A percentile compares a stretch with the other conserved stretches of the same genome.
These are phyloP conservation scores for Lutjanus erythropterus DNA, from an alignment of 2,113 vertebrate genomes.

Conservation along the genomic window DNA sequence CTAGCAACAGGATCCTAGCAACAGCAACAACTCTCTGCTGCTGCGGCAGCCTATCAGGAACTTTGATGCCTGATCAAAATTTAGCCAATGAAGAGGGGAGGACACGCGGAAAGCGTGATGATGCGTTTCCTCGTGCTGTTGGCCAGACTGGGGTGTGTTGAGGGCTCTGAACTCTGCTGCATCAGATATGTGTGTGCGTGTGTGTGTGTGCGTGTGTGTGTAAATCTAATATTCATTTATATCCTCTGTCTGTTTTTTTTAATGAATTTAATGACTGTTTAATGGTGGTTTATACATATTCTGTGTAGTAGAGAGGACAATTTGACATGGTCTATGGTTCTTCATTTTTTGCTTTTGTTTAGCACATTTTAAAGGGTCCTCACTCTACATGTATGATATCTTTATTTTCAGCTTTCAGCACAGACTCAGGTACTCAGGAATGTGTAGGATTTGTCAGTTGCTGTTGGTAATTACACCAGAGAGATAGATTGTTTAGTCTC, in stretches of 20 bases:
- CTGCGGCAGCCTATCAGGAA: constrained; percentile 83
- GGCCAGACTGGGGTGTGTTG: constrained; percentile 47
- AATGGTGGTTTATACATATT: constrained; percentile 1
- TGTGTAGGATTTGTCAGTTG: too few species aligned
- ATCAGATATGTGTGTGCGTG: background rate
- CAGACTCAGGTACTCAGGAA: too few species aligned
- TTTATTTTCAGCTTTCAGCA: too few species aligned
- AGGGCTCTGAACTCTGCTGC: constrained; percentile 29
- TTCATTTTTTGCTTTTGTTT: background rate
- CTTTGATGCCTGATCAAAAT: constrained; percentile 76
- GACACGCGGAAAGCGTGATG: constrained; percentile 48
- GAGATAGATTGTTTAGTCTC: too few species aligned
- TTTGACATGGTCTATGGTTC: background rate
- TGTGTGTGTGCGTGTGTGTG: background rate
- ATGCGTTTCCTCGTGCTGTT: constrained; percentile 56
- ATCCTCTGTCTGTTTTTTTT: background rate
- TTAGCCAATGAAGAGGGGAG: constrained; percentile 80
- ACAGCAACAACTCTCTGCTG: constrained; percentile 81
- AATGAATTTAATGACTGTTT: background rate
- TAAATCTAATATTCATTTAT: background rate
- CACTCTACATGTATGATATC: background rate
- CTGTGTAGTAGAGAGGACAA: background rate
- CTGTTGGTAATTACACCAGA: too few species aligned
- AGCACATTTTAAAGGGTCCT: background rate
- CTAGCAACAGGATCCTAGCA: constrained; percentile 96